Percentiles rank a stretch among this genome's conserved stretches.
These are phyloP conservation scores for Corythaeola cristata DNA, from an alignment of 2,113 vertebrate genomes.

Conservation along the genomic window DNA sequence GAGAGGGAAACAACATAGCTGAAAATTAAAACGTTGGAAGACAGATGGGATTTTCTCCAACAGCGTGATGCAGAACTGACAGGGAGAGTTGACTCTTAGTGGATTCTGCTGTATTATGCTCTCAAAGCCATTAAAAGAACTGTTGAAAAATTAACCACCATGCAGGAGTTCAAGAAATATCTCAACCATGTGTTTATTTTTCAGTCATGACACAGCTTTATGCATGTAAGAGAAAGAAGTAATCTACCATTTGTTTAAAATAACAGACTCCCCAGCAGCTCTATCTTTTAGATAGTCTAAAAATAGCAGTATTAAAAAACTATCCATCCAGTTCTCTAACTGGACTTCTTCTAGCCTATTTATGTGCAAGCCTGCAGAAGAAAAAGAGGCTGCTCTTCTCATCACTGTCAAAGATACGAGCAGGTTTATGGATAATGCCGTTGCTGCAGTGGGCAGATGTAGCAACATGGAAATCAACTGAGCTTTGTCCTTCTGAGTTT, in stretches of 20 bases:
- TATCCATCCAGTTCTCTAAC: background rate
- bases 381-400: background rate
- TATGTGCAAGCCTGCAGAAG: background rate
- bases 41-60: constrained; percentile 6
- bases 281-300: background rate
- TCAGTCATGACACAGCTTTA: background rate
- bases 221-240: background rate
- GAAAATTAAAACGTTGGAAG: background rate
- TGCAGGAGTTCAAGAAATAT: constrained; percentile 8
- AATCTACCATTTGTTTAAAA: background rate
- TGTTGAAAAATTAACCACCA: constrained; percentile 60
- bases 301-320: background rate
- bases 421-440: background rate
- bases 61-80: background rate
- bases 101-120: background rate
- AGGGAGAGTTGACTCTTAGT: background rate
- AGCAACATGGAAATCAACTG: background rate
- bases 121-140: constrained; percentile 46
- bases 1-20: background rate
- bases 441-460: background rate
- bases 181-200: constrained; percentile 38
- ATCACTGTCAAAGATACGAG: background rate
- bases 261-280: background rate
- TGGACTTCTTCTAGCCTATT: background rate
- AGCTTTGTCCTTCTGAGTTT: background rate